Evolutionary conservation across 2,113 vertebrate genomes (phyloP), one percentile per base, ranked within the genome.

Genomic region (Prunella fulvescens): DNA sequence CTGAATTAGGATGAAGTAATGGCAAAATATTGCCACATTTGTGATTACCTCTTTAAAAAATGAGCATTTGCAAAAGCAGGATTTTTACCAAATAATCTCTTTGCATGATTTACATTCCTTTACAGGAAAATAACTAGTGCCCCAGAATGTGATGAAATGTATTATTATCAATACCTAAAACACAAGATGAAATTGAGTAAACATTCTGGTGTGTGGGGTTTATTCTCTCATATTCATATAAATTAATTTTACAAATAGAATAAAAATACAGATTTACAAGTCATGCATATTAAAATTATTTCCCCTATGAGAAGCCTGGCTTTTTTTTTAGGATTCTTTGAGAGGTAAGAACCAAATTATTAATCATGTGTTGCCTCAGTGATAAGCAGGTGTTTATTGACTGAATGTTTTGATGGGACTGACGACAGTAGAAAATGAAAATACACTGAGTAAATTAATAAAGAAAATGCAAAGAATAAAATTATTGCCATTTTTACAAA

Each of bases 1-100:
- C 62, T 85, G 47, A 95, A 81, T 88, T 96, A 80, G 35, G 25
- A 31, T 72, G 66, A 92, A 92, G 14, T 66, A 82, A 79, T 82
- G 58, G 74, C 35, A 85, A 83, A 91, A 70, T 82, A 73, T 82
- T 12, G 0, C 39, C 47, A 40, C 53, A 44, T 69, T 95, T 76
- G 28, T 92, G 94, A 92, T 73, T 93, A 77, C 37, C 82, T 80
- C 28, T 93, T 94, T 90, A 79, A 62, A 86, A 82, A 64, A 28
- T 29, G 12, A 92, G 8, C 2, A 18, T n/a, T 61, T 88, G n/a
- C 25, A 62, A 88, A 90, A 79, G 50, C 23, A 77, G 12, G 13
- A 37, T 80, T 90, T 93, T 87, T 73, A 73, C 39, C 29, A 51
- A 86, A 74, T 9, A 91, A 53, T 40, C n/a, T 25, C 12, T 62